A percentile compares a stretch with the other conserved stretches of the same genome.
phyloP scores from a whole-genome alignment of 2,888 invertebrate genomes.

The Drosophila cyrtoloma region DNA sequence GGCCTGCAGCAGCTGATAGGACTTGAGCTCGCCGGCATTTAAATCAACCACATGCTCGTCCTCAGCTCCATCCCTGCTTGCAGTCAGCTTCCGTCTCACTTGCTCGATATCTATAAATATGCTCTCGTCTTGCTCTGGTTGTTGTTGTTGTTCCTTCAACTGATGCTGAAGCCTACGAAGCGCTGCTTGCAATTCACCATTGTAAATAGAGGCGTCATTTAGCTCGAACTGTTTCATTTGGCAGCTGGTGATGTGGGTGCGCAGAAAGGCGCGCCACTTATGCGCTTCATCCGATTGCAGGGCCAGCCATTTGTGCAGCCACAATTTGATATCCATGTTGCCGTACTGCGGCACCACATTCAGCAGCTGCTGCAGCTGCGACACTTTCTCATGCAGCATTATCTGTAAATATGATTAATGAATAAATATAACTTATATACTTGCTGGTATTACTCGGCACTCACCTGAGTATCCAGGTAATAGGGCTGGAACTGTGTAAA shows the following conservation, averaged over 20 bases:
- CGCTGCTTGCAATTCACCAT: slow-evolving; percentile 7
- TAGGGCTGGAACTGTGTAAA: slow-evolving; percentile 82
- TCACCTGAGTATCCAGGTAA: slow-evolving; percentile 75
- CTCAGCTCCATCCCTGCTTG: slow-evolving; percentile 10
- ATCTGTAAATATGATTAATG: slow-evolving; percentile 49
- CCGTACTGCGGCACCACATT: slow-evolving; percentile 80
- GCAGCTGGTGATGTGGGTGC: slow-evolving; percentile 24
- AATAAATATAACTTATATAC: neutral
- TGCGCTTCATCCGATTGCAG: slow-evolving; percentile 69
- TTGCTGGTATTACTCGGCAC: neutral
- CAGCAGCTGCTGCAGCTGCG: slow-evolving; percentile 69
- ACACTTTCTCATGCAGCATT: slow-evolving; percentile 49
- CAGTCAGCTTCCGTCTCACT: slow-evolving; percentile 23
- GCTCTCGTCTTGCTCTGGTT: neutral
- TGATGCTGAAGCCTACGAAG: slow-evolving; percentile 38
- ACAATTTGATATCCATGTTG: slow-evolving; percentile 59
- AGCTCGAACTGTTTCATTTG: slow-evolving; percentile 55
- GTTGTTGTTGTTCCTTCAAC: slow-evolving; percentile 28
- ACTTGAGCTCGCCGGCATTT: slow-evolving; percentile 18
- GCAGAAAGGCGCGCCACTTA: slow-evolving; percentile 59
- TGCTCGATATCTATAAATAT: slow-evolving; percentile 36
- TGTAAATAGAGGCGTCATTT: neutral
- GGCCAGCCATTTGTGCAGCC: slow-evolving; percentile 70
- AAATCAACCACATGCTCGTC: slow-evolving; percentile 37
- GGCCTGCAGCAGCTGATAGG: slow-evolving; percentile 35